These are phyloP conservation scores for Scortum barcoo DNA, from an alignment of 2,113 vertebrate species.

Conservation along the genomic window DNA sequence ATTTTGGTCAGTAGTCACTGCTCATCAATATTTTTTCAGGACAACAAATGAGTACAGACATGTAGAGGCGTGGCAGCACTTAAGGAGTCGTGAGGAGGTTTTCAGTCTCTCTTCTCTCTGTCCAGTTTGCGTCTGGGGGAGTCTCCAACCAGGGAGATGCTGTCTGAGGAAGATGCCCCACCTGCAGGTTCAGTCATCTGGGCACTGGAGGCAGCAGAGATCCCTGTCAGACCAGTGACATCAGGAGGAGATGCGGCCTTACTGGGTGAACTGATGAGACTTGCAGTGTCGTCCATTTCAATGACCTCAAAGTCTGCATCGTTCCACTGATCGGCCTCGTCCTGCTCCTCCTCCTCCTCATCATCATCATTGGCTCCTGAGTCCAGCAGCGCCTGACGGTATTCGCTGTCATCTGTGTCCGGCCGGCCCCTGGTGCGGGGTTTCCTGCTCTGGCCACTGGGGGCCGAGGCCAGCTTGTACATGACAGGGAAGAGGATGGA, in stretches of 20 bases:
- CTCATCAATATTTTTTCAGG: background rate
- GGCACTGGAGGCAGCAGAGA: background rate
- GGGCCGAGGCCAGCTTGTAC: constrained; percentile 88
- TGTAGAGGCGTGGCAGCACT: background rate
- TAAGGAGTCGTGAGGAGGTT: background rate
- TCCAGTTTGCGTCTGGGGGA: constrained; percentile 78
- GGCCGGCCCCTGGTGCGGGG: constrained; percentile 7
- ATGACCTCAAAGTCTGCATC: constrained; percentile 91
- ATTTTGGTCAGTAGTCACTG: background rate
- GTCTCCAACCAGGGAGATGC: constrained; percentile 30
- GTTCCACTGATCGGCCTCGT: constrained; percentile 87
- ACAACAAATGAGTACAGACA: constrained; percentile 20
- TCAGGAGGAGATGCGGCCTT: constrained; percentile 23
- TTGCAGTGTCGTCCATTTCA: constrained; percentile 88
- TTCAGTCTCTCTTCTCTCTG: constrained; percentile 85
- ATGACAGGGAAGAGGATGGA: constrained; percentile 91
- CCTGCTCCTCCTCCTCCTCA: constrained; percentile 82
- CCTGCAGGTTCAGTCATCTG: background rate
- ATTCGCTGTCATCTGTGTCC: constrained; percentile 81
- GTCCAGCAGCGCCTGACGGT: constrained; percentile 86
- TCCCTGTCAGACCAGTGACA: background rate
- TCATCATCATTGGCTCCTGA: constrained; percentile 66
- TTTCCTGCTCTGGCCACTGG: constrained; percentile 43
- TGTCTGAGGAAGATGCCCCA: constrained; percentile 19
- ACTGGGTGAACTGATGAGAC: constrained; percentile 73